Base-by-base conservation (phyloP, 1,140 invertebrate species). In the Chelonus insularis region DNA sequence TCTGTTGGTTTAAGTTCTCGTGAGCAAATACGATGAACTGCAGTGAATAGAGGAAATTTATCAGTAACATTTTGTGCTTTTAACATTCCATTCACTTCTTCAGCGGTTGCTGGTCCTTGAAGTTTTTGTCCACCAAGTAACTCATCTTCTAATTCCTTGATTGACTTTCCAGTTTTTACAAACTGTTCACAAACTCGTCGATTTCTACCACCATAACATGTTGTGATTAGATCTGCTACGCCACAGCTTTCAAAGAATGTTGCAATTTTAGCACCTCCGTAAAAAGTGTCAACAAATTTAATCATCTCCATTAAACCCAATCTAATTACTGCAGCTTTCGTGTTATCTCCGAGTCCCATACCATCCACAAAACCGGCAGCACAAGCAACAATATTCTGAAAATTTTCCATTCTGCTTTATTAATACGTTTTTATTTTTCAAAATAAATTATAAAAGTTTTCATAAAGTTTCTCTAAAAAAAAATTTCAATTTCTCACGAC, bases 191-290 rank as follows among this genome's bases (percentile, higher is more conserved):
- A 88, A 32, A 94, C 87, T 72, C 81, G 85, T 52, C 91, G 81
- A 78, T 95, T 95, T 65, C 93, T 79, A 2, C 92, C 92, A 25
- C 83, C 91, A 70, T 93, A 94, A 71, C 92, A 95, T 21, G 93
- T 94, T 0, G 93, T 94, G 56, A 95, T 89, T 16, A 95, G 81
- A 84, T 95, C 92, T 39, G 93, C 92, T 11, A 95, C 84, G 11
- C 92, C 92, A 74, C 92, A 95, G 67, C 89, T 91, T 76, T 94
- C 92, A 65, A 95, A 88, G 72, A 94, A 95, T 4, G 91, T 94
- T 1, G 84, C 76, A n/a, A 90, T 71, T 69, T 87, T 84, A 0
- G 82, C 80, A 34, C 83, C 82, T 7, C 82, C 80, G 68, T 85
- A 88, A 68, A 88, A 89, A 16, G 79, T 82, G 39, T 89, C 83